These are phyloP conservation scores for Vanessa atalanta DNA, from an alignment of 1,140 invertebrate species.

Conservation along the genomic window DNA sequence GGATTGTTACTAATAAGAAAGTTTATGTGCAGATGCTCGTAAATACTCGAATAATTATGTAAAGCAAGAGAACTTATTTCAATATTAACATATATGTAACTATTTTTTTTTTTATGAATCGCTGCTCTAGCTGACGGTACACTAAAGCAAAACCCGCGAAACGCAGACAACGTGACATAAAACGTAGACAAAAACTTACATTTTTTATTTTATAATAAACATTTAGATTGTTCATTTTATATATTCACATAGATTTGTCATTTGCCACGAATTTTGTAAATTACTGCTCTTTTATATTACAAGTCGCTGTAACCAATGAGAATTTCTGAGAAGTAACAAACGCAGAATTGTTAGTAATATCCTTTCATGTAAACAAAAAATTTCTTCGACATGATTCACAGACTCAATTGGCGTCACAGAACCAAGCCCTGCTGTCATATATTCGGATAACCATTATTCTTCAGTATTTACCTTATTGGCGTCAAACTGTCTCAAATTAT, in stretches of 20 bases:
- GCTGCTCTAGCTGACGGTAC: too few species aligned
- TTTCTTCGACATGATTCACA: not conserved
- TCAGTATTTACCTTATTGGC: not conserved
- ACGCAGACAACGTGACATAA: too few species aligned
- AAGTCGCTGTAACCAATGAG: not conserved
- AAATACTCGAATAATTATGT: too few species aligned
- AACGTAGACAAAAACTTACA: too few species aligned
- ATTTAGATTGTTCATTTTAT: not conserved
- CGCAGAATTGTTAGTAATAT: not conserved
- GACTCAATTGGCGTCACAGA: not conserved
- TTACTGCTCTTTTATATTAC: not conserved
- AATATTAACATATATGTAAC: too few species aligned
- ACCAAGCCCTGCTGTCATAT: not conserved
- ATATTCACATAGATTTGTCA: not conserved
- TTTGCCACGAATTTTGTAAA: not conserved
- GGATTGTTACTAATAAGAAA: not conserved
- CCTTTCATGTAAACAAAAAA: not conserved
- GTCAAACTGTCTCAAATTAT: constrained; percentile 3
- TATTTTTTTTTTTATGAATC: too few species aligned
- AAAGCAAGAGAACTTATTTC: too few species aligned
- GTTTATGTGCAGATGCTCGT: too few species aligned
- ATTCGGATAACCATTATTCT: not conserved
- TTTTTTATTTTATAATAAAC: too few species aligned
- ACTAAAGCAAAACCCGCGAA: too few species aligned
- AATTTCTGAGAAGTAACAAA: not conserved